Evolutionary conservation across 2,113 vertebrate genomes (phyloP), one percentile per base, ranked within the genome.

Genomic region (Pavo muticus): DNA sequence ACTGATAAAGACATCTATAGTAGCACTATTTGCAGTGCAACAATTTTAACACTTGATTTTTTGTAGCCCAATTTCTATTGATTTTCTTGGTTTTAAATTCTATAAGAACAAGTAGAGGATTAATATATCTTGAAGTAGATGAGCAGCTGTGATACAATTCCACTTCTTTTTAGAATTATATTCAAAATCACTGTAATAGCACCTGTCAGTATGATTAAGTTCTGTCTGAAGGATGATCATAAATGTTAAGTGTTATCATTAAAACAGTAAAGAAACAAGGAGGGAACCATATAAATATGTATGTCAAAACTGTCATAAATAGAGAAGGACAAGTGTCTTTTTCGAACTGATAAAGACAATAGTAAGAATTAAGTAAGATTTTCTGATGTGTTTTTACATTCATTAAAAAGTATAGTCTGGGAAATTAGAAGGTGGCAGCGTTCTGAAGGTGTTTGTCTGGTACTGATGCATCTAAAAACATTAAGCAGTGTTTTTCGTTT

Each of bases 401-500:
- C 30, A 75, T 77, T 74, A n/a, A 59, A 95, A 93, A 81, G 50
- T 4, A 59, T 17, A 71, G 9, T n/a, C 57, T 83, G 48, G 37
- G 18, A 91, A 94, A 89, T 87, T 54, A 83, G 52, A 70, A 89
- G 47, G 39, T 89, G 88, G 29, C 32, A 87, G 32, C 4, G 45
- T 78, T 92, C 91, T 65, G 61, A 9, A 32, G 32, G n/a, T 74
- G 6, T 93, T 82, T 92, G 48, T 81, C 64, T 94, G 76, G 48
- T 94, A 87, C 23, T 84, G 81, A 92, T 74, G 54, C 45, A 84
- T 88, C 81, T 68, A 92, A 78, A 96, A 95, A 85, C 32, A 73
- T 91, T 89, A 92, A 95, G 72, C 42, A 88, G 56, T 20, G 68
- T 35, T 90, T 92, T 91, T 91, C 50, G 2, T 80, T 95, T 92